Conservation (phyloP, 2,113 vertebrate species). For the Paradoxurus hermaphroditus region DNA sequence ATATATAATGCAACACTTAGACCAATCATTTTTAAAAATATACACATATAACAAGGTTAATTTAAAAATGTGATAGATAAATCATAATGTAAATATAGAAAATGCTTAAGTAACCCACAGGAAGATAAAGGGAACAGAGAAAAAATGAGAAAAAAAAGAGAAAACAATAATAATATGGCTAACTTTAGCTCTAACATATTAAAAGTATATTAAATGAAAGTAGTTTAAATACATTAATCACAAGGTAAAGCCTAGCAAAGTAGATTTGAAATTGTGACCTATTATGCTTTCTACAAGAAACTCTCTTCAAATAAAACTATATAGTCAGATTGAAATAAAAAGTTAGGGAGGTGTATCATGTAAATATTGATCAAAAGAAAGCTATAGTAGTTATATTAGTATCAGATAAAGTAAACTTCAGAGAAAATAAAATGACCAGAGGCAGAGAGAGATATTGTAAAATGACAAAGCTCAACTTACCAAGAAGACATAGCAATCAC, state of each 20-base stretch:
- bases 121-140: background rate
- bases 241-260: background rate
- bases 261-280: background rate
- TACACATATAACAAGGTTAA: background rate
- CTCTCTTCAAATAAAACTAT: background rate
- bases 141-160: background rate
- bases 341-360: background rate
- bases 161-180: background rate
- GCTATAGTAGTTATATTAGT: background rate
- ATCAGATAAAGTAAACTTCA: background rate
- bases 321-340: background rate
- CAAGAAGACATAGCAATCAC: background rate
- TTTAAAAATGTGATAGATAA: background rate
- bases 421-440: background rate
- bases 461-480: background rate
- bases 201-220: background rate
- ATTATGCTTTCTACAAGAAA: background rate
- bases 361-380: background rate
- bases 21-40: background rate
- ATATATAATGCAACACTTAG: background rate
- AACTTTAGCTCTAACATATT: background rate
- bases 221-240: background rate
- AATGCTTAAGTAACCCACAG: background rate
- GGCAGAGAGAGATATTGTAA: background rate
- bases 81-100: background rate